These are phyloP conservation scores for Leptogaster cylindrica DNA, from an alignment of 2,888 invertebrate species.

Conservation along the genomic window DNA sequence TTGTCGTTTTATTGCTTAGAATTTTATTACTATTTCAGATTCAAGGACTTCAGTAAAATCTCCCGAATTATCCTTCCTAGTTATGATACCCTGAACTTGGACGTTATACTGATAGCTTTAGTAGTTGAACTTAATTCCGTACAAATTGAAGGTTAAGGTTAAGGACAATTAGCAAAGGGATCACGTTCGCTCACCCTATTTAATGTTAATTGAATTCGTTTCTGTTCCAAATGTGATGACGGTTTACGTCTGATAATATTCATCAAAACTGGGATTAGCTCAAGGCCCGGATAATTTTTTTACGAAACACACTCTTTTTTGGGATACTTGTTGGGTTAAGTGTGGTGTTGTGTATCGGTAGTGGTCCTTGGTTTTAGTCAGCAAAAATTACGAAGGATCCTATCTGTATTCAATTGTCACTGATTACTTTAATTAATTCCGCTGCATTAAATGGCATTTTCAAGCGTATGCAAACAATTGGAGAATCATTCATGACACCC, in stretches of 20 bases:
- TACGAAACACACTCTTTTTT: too few relatives aligned
- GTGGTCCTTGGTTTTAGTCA: too few relatives aligned
- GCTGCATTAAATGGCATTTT: too few relatives aligned
- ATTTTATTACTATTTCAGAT: slow-evolving; percentile 12
- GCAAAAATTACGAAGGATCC: too few relatives aligned
- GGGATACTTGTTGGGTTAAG: too few relatives aligned
- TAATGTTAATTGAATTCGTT: slow-evolving; percentile 36
- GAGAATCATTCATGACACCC: too few relatives aligned
- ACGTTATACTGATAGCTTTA: slow-evolving; percentile 15
- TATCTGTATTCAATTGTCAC: too few relatives aligned
- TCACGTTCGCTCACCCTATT: slow-evolving; percentile 27
- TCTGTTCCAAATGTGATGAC: neutral
- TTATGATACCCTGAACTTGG: slow-evolving; percentile 18
- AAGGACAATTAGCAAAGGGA: slow-evolving; percentile 35
- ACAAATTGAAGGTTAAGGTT: slow-evolving; percentile 40
- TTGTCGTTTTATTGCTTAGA: slow-evolving; percentile 5
- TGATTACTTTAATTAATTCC: too few relatives aligned
- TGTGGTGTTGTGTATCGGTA: too few relatives aligned
- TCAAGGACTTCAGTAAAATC: slow-evolving; percentile 5
- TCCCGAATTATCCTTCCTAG: slow-evolving; percentile 13
- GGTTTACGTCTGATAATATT: neutral
- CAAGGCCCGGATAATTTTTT: neutral
- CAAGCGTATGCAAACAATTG: too few relatives aligned
- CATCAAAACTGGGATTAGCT: slow-evolving; percentile 14
- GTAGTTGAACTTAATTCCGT: slow-evolving; percentile 17